Conservation (phyloP, 2,888 invertebrate species). For the Callimorpha dominula region DNA sequence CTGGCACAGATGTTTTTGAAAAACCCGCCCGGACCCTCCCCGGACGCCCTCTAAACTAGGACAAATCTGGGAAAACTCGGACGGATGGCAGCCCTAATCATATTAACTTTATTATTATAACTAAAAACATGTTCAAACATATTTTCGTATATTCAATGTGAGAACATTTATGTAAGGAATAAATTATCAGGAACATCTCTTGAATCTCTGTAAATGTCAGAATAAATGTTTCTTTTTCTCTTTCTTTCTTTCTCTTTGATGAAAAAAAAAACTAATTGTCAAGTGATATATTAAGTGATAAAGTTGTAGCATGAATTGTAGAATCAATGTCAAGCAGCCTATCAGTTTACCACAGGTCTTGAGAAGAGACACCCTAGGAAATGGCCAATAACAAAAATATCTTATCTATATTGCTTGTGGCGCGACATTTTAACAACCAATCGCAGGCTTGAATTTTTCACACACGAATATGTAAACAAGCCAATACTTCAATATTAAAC, state of each 20-base stretch:
- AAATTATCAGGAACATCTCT: background rate
- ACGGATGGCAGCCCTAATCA: too few species aligned
- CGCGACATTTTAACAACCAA: slow-evolving; percentile 66
- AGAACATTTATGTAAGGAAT: too few species aligned
- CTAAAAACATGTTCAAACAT: background rate
- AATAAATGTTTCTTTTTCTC: too few species aligned
- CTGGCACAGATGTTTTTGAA: too few species aligned
- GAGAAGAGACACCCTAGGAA: background rate
- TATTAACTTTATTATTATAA: background rate
- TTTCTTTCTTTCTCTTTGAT: too few species aligned
- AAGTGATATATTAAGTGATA: background rate
- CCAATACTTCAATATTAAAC: slow-evolving; percentile 29
- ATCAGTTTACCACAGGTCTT: slow-evolving; percentile 9
- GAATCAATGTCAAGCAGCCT: background rate
- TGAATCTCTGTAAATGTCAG: too few species aligned
- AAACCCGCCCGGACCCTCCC: too few species aligned
- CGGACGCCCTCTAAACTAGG: too few species aligned
- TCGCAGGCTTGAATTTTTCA: slow-evolving; percentile 42
- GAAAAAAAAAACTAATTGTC: background rate
- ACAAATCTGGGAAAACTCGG: too few species aligned
- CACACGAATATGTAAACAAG: slow-evolving; percentile 43
- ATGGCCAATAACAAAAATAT: slow-evolving; percentile 35
- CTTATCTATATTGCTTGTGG: slow-evolving; percentile 67
- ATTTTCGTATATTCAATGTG: background rate
- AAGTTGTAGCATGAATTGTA: background rate